A percentile compares a stretch with the other conserved stretches of the same genome.
Evolutionary conservation across 1,140 invertebrate genomes (phyloP).

Genomic region (Aradophagus sp.): DNA sequence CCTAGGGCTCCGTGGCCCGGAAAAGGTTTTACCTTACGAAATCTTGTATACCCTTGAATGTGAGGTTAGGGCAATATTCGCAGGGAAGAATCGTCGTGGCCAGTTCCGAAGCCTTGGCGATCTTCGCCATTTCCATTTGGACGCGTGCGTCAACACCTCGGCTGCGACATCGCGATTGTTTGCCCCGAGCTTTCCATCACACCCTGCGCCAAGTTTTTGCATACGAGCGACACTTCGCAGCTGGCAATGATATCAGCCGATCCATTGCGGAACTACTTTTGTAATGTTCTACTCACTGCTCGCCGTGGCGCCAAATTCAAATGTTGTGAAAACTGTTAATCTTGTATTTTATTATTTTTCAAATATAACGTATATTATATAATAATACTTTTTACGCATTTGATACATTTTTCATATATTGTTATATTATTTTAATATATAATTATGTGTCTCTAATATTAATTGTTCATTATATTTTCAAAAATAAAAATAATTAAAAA

Average conservation of each 20-base stretch:
- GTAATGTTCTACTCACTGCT: no score
- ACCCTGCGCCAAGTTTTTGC: neutral
- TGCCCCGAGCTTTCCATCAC: neutral
- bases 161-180: conserved; percentile 24
- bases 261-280: no score
- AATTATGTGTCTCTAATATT: no score
- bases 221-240: conserved; percentile 13
- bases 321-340: no score
- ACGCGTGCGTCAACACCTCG: conserved; percentile 6
- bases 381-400: no score
- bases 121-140: conserved; percentile 67
- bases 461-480: no score
- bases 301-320: conserved; percentile 1
- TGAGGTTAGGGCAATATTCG: conserved; percentile 72
- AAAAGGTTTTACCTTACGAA: conserved; percentile 72
- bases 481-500: no score
- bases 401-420: no score
- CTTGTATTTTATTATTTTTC: no score
- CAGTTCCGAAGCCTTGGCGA: conserved; percentile 63
- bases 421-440: no score
- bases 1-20: no score
- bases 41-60: conserved; percentile 71
- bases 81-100: conserved; percentile 62
- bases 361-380: no score
- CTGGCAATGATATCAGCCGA: conserved; percentile 4